Percentiles rank a stretch among this genome's conserved stretches.
Evolutionary conservation across 2,797 vertebrate species (phyloP).

Genomic region (Anguilla megastoma): DNA sequence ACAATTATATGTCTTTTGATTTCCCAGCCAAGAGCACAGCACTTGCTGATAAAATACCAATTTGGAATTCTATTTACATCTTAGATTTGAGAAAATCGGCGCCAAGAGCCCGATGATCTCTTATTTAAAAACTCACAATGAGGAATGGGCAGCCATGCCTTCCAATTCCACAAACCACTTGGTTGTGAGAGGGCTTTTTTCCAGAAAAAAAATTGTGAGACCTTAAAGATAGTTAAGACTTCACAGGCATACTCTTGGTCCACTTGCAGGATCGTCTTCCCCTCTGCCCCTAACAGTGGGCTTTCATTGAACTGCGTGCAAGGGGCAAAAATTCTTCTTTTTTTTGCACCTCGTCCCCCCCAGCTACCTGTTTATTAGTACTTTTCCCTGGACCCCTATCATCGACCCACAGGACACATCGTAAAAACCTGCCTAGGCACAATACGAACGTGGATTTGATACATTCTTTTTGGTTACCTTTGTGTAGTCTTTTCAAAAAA

Average conservation of each 20-base stretch:
- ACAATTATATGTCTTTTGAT: background rate
- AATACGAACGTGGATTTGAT: conserved; percentile 70
- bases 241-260: conserved; percentile 52
- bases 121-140: conserved; percentile 67
- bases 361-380: conserved; percentile 83
- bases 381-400: conserved; percentile 82
- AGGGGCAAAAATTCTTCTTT: conserved; percentile 48
- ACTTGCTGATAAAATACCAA: conserved; percentile 11
- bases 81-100: conserved; percentile 59
- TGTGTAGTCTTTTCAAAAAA: conserved; percentile 84
- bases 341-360: conserved; percentile 80
- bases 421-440: conserved; percentile 84
- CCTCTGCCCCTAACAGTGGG: conserved; percentile 46
- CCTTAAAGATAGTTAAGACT: conserved; percentile 59
- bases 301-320: conserved; percentile 52
- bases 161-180: conserved; percentile 77
- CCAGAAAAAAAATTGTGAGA: conserved; percentile 56
- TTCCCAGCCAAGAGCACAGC: conserved; percentile 10
- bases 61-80: conserved; percentile 21
- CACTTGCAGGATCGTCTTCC: conserved; percentile 46
- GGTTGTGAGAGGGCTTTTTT: conserved; percentile 48
- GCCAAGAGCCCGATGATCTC: conserved; percentile 73
- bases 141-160: conserved; percentile 79
- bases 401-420: conserved; percentile 89
- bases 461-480: conserved; percentile 64